phyloP scores from a whole-genome alignment of 2,888 invertebrate genomes.

The Coronaproctus castanopsis region DNA sequence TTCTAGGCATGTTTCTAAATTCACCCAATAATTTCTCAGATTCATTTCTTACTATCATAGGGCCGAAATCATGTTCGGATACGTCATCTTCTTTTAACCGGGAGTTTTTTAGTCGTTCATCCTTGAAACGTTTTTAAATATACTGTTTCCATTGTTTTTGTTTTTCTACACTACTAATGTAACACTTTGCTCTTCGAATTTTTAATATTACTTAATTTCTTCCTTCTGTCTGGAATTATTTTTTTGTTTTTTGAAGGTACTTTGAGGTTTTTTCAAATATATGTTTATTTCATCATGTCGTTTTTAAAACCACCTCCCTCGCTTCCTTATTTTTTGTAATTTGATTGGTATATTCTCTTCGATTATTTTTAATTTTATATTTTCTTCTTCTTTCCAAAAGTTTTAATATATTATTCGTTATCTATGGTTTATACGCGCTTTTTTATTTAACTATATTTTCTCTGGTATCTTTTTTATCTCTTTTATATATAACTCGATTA shows the following conservation, averaged over 20 bases:
- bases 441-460: background rate
- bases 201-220: background rate
- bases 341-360: background rate
- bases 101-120: background rate
- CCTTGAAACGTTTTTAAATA: background rate
- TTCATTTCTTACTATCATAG: background rate
- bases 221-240: background rate
- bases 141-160: background rate
- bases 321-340: background rate
- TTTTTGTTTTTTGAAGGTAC: background rate
- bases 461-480: background rate
- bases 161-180: too few species aligned
- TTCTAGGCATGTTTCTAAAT: background rate
- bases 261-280: background rate
- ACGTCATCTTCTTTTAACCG: background rate
- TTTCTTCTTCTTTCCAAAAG: background rate
- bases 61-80: background rate
- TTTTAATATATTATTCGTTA: background rate
- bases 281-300: background rate
- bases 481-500: background rate
- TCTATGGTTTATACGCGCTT: background rate
- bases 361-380: background rate
- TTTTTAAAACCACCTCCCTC: background rate
- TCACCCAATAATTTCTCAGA: background rate
- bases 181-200: background rate